A percentile compares a stretch with the other conserved stretches of the same genome.
Evolutionary conservation across 2,797 vertebrate species (phyloP).

Genomic region (Bovichtus variegatus): DNA sequence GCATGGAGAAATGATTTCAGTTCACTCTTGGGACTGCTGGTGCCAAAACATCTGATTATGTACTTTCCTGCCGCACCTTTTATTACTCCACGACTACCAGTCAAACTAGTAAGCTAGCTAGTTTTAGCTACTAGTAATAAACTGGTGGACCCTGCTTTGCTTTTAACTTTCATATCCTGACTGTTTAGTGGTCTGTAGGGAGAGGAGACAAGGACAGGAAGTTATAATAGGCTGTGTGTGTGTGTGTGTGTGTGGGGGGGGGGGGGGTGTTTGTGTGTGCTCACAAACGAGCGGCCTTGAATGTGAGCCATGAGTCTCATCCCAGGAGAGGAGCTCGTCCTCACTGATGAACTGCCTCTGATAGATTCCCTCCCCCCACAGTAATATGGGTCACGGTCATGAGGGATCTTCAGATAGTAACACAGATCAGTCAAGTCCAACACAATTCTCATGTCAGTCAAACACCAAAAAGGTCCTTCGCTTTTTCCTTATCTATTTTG

Average conservation of each 20-base stretch:
- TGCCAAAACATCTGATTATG: constrained; percentile 64
- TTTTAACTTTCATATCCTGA: constrained; percentile 55
- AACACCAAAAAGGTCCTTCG: background rate
- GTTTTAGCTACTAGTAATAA: too few species aligned
- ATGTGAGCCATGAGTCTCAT: constrained; percentile 60
- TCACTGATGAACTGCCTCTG: constrained; percentile 67
- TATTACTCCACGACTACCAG: constrained; percentile 35
- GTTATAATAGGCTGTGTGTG: constrained; percentile 56
- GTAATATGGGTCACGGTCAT: constrained; percentile 68
- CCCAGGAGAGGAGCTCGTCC: constrained; percentile 64
- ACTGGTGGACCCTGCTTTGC: constrained; percentile 37
- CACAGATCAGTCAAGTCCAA: constrained; percentile 47
- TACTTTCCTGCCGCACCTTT: constrained; percentile 4
- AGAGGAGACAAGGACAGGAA: constrained; percentile 50
- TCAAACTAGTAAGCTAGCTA: constrained; percentile 28
- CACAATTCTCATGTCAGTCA: constrained; percentile 24
- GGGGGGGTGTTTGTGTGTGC: constrained; percentile 44
- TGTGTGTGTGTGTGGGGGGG: constrained; percentile 38
- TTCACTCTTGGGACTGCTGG: constrained; percentile 18
- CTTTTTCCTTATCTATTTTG: too few species aligned
- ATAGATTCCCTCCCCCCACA: constrained; percentile 55
- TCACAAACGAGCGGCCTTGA: constrained; percentile 56
- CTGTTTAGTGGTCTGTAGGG: constrained; percentile 38
- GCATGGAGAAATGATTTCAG: constrained; percentile 62
- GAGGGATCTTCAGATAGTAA: constrained; percentile 41